These are phyloP conservation scores for Gadopsis bispinosus DNA, from an alignment of 2,797 vertebrate genomes.

Conservation along the genomic window DNA sequence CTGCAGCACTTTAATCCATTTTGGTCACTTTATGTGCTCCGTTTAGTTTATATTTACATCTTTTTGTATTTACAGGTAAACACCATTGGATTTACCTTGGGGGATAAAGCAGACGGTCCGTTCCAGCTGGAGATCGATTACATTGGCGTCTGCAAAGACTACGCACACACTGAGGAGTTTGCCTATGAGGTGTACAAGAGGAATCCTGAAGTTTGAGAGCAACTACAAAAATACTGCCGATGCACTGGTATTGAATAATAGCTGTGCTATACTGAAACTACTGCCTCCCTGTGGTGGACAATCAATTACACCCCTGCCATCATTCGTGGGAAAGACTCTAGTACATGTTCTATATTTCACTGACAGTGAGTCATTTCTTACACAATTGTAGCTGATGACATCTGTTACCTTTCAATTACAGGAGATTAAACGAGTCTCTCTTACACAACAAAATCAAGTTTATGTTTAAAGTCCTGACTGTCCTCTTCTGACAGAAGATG, in stretches of 20 bases:
- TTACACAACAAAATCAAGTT: neutral
- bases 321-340: neutral
- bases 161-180: slow-evolving; percentile 91
- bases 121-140: slow-evolving; percentile 97
- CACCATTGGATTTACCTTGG: slow-evolving; percentile 92
- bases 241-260: neutral
- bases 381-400: no score
- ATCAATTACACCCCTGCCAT: neutral
- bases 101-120: slow-evolving; percentile 91
- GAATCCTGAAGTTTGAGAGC: slow-evolving; percentile 78
- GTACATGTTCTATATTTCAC: neutral
- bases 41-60: neutral
- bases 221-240: neutral
- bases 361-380: neutral
- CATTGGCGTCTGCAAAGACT: slow-evolving; percentile 89
- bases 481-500: neutral
- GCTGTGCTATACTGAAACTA: neutral
- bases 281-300: neutral
- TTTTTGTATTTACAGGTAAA: slow-evolving; percentile 84
- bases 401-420: neutral
- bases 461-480: neutral
- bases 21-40: rapidly evolving
- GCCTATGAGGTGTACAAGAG: slow-evolving; percentile 92
- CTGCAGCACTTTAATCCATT: neutral
- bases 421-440: neutral